Conservation (phyloP, 2,888 invertebrate genomes). For the Embidobia sp. region DNA sequence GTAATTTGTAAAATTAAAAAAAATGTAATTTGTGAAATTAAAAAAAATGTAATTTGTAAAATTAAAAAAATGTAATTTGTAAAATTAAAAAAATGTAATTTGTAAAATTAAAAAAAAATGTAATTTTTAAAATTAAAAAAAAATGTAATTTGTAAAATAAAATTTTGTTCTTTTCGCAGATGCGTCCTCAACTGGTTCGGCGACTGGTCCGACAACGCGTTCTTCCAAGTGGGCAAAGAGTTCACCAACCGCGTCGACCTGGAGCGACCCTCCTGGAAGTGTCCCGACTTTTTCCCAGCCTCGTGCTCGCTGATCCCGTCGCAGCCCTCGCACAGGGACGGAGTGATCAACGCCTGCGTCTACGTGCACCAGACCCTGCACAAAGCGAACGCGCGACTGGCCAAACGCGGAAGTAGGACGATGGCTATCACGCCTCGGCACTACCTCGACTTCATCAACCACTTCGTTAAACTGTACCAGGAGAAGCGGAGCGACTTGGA, state of each 20-base stretch:
- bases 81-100: too few species aligned
- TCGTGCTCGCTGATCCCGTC: conserved; percentile 90
- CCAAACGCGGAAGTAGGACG: conserved; percentile 95
- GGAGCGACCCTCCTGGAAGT: conserved; percentile 91
- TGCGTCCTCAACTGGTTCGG: conserved; percentile 99
- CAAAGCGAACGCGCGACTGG: conserved; percentile 94
- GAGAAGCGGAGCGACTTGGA: conserved; percentile 99
- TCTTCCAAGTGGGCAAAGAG: conserved; percentile 97
- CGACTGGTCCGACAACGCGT: conserved; percentile 98
- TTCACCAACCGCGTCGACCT: conserved; percentile 98
- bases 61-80: too few species aligned
- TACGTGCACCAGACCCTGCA: conserved; percentile 99
- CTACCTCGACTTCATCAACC: conserved; percentile 99
- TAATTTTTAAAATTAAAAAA: not conserved
- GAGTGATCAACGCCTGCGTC: conserved; percentile 99
- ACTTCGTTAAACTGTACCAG: conserved; percentile 98
- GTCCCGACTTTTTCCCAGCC: conserved; percentile 95
- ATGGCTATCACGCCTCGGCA: conserved; percentile 99
- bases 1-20: too few species aligned
- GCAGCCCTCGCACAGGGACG: conserved; percentile 93
- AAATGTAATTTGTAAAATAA: not conserved
- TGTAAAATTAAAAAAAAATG: too few species aligned
- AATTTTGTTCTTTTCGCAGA: conserved; percentile 86
- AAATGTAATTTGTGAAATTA: too few species aligned
- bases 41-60: too few species aligned